Base-by-base conservation (phyloP, 2,888 invertebrate genomes). In the Galeopsomyia nigrocyanea region DNA sequence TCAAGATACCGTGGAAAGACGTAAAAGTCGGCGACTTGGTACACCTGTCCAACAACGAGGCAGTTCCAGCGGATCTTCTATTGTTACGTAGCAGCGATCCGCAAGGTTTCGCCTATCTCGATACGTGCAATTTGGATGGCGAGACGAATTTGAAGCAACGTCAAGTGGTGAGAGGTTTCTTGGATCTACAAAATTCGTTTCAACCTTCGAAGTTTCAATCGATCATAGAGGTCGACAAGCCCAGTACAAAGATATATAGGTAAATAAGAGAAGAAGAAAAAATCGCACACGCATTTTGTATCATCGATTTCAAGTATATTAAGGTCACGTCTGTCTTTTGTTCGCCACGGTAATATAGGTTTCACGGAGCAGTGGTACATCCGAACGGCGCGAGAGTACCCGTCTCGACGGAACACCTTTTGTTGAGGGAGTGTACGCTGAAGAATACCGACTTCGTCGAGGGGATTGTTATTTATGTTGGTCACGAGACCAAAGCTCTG, bases 401-500 rank as follows among this genome's bases (percentile, higher is more conserved):
- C 73, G 91, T 97, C 68, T 92, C 92, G 80, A 95, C 96, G 67
- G 96, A 97, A 82, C 96, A 98, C 88, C 90, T 99, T 77, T 88
- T 99, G 79, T 90, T 99, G 75, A 90, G 98, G 82, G 98, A 98
- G 85, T 98, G 98, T 87, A 91, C 95, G 78, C 90, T 99, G 80
- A 96, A 98, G 88, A 99, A 99, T 87, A 98, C 99, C 13, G 97
- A 98, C 87, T 98, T 91, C 86, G 92, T 98, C 53, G 98, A 98
- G 86, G 99, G 98, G 71, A 94, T 99, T 83, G 97, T 98, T 62
- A 94, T 99, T 67, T 99, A 99, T 89, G 97, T 86, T 90, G 95
- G 98, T 72, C 96, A 96, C 87, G 98, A 99, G 89, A 98, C 98
- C 17, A 99, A 99, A 88, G 96, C 98, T 19, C 96, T 98, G 96